phyloP scores from a whole-genome alignment of 2,888 invertebrate genomes.

The Aromia moschata region DNA sequence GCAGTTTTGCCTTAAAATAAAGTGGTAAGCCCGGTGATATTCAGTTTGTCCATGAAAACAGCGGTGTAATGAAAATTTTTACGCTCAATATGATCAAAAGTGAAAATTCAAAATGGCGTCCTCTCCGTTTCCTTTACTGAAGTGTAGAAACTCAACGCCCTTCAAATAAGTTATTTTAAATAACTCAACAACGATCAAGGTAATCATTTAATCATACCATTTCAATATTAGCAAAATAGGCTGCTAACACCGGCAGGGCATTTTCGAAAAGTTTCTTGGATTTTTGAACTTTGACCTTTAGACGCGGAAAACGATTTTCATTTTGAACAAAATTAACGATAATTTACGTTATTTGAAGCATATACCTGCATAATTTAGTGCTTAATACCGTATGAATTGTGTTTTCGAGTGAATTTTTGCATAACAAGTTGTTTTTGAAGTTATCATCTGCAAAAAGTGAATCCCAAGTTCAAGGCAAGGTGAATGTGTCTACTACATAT shows the following conservation, averaged over 20 bases:
- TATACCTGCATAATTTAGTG: background rate
- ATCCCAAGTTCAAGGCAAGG: constrained; percentile 61
- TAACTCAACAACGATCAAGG: constrained; percentile 47
- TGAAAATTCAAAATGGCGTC: constrained; percentile 65
- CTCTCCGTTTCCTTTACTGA: constrained; percentile 56
- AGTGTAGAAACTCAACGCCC: constrained; percentile 55
- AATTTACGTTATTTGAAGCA: constrained; percentile 13
- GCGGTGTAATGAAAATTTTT: constrained; percentile 5
- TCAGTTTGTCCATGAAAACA: background rate
- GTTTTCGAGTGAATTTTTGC: constrained; percentile 23
- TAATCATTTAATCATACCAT: constrained; percentile 44
- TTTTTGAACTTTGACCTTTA: constrained; percentile 58
- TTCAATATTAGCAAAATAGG: constrained; percentile 8
- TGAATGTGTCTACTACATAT: constrained; percentile 48
- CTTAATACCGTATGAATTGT: background rate
- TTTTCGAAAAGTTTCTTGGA: constrained; percentile 24
- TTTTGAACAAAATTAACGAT: constrained; percentile 25
- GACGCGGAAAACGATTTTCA: constrained; percentile 33
- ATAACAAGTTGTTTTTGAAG: constrained; percentile 32
- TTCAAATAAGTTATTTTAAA: constrained; percentile 54
- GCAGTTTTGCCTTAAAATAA: constrained; percentile 30
- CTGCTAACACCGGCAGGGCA: background rate
- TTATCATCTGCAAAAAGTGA: constrained; percentile 50
- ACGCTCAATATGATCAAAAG: constrained; percentile 62
- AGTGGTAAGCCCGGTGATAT: constrained; percentile 8